Evolutionary conservation across 1,140 invertebrate genomes (phyloP).

Genomic region (Cylas formicarius): DNA sequence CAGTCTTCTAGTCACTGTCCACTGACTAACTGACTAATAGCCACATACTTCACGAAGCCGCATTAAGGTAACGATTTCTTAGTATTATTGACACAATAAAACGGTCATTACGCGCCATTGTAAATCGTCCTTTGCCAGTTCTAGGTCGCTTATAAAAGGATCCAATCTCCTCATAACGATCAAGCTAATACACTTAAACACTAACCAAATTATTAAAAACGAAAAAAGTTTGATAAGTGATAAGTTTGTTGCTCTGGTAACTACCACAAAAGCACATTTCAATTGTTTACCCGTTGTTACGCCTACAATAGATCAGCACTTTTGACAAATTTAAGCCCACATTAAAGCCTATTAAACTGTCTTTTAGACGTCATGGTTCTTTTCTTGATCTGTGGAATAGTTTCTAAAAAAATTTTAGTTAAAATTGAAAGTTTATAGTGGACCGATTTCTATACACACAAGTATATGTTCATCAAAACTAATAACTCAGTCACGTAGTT

Average conservation of each 20-base stretch:
- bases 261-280: conserved; percentile 4
- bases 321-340: conserved; percentile 6
- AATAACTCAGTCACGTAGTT: too few relatives aligned
- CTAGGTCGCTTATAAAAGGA: conserved; percentile 14
- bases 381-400: too few relatives aligned
- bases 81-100: conserved; percentile 21
- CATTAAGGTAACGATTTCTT: conserved; percentile 20
- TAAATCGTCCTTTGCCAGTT: conserved; percentile 15
- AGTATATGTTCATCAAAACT: too few relatives aligned
- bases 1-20: too few relatives aligned
- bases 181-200: conserved; percentile 19
- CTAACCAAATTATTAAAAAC: conserved; percentile 11
- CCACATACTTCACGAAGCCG: too few relatives aligned
- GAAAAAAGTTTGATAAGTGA: conserved; percentile 9
- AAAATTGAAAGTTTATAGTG: too few relatives aligned
- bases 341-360: too few relatives aligned
- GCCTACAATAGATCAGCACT: conserved; percentile 7
- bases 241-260: neutral
- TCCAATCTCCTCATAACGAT: conserved; percentile 17
- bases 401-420: too few relatives aligned
- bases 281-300: conserved; percentile 2
- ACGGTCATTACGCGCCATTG: conserved; percentile 14
- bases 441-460: too few relatives aligned
- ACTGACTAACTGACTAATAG: too few relatives aligned
- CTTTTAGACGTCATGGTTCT: too few relatives aligned